A percentile compares a stretch with the other conserved stretches of the same genome.
These are phyloP conservation scores for Blera fallax DNA, from an alignment of 2,888 invertebrate species.

Conservation along the genomic window DNA sequence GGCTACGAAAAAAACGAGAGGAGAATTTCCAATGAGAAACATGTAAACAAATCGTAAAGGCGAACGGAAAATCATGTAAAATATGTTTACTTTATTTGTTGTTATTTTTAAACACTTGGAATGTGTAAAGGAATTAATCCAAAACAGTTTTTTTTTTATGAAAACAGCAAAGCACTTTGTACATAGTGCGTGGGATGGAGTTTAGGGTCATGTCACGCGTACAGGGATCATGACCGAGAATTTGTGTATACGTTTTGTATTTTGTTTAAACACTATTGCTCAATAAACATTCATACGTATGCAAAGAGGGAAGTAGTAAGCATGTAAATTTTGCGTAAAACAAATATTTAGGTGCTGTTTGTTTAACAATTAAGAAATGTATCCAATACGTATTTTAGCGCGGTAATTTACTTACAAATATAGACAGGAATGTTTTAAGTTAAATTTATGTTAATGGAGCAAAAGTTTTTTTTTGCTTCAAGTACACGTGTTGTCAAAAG, in stretches of 20 bases:
- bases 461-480: no score
- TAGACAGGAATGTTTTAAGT: no score
- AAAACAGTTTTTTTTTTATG: neutral
- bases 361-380: neutral
- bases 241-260: neutral
- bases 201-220: constrained; percentile 36
- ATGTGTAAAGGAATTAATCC: neutral
- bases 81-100: constrained; percentile 48
- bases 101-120: constrained; percentile 23
- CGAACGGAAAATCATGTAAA: constrained; percentile 10
- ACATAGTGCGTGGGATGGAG: neutral
- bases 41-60: constrained; percentile 65
- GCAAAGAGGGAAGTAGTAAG: neutral
- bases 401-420: no score
- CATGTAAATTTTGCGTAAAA: neutral
- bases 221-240: constrained; percentile 19
- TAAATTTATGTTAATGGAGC: no score
- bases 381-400: neutral
- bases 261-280: neutral
- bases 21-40: neutral
- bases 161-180: neutral
- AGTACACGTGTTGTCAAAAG: no score
- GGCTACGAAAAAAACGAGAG: neutral
- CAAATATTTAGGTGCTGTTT: neutral
- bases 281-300: no score